phyloP scores from a whole-genome alignment of 2,888 invertebrate genomes.

The Phortica magna region DNA sequence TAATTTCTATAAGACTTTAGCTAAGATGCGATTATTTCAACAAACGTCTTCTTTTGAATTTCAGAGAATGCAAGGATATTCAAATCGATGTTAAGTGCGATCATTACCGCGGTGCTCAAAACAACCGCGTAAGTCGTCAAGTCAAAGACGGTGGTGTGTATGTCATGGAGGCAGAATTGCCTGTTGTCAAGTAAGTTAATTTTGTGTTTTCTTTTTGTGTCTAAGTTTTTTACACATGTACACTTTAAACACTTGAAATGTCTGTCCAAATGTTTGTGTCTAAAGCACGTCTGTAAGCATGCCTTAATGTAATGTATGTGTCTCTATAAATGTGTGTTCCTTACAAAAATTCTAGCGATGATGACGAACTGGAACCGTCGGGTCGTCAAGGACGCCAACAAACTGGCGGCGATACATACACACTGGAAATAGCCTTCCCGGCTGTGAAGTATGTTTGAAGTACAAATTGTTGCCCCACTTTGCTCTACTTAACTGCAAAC shows the following conservation, averaged over 20 bases:
- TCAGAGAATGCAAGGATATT: conserved; percentile 92
- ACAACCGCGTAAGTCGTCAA: conserved; percentile 84
- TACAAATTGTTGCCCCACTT: conserved; percentile 31
- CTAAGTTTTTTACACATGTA: conserved; percentile 32
- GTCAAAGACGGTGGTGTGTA: conserved; percentile 87
- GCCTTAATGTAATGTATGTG: conserved; percentile 53
- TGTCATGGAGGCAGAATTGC: conserved; percentile 88
- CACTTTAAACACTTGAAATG: background rate
- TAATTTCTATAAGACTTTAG: no score
- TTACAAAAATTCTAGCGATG: conserved; percentile 69
- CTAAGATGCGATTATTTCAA: background rate
- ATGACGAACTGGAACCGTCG: conserved; percentile 65
- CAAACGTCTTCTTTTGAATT: conserved; percentile 58
- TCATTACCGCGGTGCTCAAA: conserved; percentile 81
- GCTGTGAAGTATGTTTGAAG: conserved; percentile 88
- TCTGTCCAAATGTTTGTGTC: conserved; percentile 49
- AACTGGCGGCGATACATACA: conserved; percentile 89
- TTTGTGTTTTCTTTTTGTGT: conserved; percentile 21
- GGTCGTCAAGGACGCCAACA: conserved; percentile 90
- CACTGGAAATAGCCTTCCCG: conserved; percentile 94
- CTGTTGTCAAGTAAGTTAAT: conserved; percentile 89
- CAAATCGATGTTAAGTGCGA: conserved; percentile 95
- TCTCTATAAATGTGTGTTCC: conserved; percentile 55
- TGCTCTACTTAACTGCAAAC: conserved; percentile 21
- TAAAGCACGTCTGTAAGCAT: conserved; percentile 34